A percentile compares a stretch with the other conserved stretches of the same genome.
Conservation (phyloP, 2,113 vertebrate genomes). For the Odobenus rosmarus region DNA sequence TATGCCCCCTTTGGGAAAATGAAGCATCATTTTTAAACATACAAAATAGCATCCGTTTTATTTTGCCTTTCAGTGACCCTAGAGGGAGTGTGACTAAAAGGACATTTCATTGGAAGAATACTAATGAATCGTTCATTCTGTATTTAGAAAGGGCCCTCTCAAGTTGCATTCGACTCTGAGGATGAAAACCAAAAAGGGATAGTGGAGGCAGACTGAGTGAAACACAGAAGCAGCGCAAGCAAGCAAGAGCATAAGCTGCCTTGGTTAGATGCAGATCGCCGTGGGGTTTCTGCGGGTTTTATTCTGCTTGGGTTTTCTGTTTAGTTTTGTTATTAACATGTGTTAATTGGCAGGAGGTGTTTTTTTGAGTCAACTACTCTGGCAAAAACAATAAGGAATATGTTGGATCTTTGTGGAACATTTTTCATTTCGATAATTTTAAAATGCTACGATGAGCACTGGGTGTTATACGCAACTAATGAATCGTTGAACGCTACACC, state of each 20-base stretch:
- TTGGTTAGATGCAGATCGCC: background rate
- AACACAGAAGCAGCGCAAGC: slow-evolving; percentile 68
- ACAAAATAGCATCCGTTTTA: background rate
- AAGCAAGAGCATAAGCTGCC: slow-evolving; percentile 64
- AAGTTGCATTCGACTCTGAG: slow-evolving; percentile 60
- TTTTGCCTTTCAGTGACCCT: background rate
- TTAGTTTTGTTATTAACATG: slow-evolving; percentile 17
- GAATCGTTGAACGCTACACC: background rate
- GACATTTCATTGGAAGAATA: background rate
- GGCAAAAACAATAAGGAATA: background rate
- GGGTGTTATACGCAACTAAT: background rate
- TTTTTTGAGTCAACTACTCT: background rate
- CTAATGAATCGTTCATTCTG: background rate
- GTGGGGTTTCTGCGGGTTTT: background rate
- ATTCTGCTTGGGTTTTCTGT: background rate
- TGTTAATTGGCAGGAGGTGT: slow-evolving; percentile 31
- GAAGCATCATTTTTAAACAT: background rate
- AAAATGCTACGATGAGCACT: background rate
- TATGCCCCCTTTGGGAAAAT: background rate
- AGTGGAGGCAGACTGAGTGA: slow-evolving; percentile 64
- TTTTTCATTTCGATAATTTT: background rate
- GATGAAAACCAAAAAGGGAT: slow-evolving; percentile 67
- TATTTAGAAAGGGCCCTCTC: slow-evolving; percentile 51
- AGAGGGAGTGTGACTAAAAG: background rate
- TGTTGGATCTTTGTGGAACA: background rate